Base-by-base conservation (phyloP, 2,888 invertebrate species). In the Sphecodes monilicornis region DNA sequence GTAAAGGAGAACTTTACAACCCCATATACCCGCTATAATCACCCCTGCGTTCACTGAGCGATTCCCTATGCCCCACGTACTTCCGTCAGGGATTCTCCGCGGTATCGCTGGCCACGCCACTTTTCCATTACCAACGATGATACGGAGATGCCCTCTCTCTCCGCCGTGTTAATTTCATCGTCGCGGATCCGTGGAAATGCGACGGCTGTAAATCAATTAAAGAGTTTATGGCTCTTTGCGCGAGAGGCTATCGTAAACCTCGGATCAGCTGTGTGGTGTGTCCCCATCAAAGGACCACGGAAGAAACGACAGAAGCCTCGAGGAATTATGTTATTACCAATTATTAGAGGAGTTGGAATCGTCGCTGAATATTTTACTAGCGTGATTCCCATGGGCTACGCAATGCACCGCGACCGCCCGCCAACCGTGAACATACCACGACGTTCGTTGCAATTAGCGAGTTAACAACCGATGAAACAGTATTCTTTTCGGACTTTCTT, bases 1-100 rank as follows among this genome's bases (percentile, higher is more conserved):
- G 89, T 93, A 92, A 93, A 93, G 85, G 41, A 71, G 70, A 85
- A 80, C 80, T 93, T 93, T 93, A 93, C 88, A 92, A 87, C 89
- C 88, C 91, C 82, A 89, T 92, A 91, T 90, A 92, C 84, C 86
- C 79, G 85, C 82, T 82, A 88, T 92, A 91, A 92, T 93, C 89
- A 92, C 86, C 86, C 88, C 68, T 43, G 50, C 36, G 68, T 60
- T 71, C 76, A 64, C 26, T 41, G 50, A 79, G 54, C 78, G 82
- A 85, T 82, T 78, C 82, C 70, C 57, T 81, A 66, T 43, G 66
- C 54, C 50, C 22, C 64, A 32, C 26, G 41, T 11, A 50, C 71
- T 84, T 75, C 85, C 54, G 68, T 60, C 57, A n/a, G 16, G n/a
- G 72, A 78, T 70, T 76, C 76, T 82, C 46, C 36, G 26, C 43